Evolutionary conservation across 2,113 vertebrate species (phyloP).

Genomic region (Parotia lawesii): DNA sequence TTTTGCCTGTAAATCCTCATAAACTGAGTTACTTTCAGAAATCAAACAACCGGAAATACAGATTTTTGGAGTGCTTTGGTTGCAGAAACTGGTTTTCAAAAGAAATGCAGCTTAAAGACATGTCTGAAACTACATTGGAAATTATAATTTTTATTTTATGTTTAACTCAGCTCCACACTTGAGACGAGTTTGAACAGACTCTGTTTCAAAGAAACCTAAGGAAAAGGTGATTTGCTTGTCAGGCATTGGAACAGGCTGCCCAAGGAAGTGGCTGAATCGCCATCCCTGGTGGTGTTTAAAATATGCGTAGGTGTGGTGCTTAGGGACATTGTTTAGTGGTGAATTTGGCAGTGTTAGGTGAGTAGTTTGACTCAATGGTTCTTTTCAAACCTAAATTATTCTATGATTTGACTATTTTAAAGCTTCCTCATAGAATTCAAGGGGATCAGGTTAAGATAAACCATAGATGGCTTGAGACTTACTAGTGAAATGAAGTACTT

Average conservation of each 20-base stretch:
- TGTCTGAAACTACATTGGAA: neutral
- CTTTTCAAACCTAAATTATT: neutral
- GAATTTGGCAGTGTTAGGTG: neutral
- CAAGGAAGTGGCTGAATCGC: neutral
- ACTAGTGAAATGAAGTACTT: neutral
- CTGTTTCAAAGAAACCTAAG: neutral
- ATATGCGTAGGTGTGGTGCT: neutral
- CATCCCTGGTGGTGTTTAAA: neutral
- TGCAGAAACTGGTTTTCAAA: neutral
- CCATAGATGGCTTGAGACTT: neutral
- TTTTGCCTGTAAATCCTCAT: neutral
- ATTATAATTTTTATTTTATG: neutral
- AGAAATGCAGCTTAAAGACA: neutral
- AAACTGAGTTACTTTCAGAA: neutral
- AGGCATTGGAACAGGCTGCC: neutral
- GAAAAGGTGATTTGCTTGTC: neutral
- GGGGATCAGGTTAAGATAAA: neutral
- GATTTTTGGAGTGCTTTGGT: neutral
- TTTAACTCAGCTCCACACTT: neutral
- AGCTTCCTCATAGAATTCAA: neutral
- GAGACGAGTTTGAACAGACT: neutral
- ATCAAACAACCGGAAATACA: neutral
- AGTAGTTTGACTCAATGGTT: neutral
- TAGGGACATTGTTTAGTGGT: neutral
- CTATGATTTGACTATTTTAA: neutral